A percentile compares a stretch with the other conserved stretches of the same genome.
These are phyloP conservation scores for Polypterus senegalus DNA, from an alignment of 2,113 vertebrate genomes.

Conservation along the genomic window DNA sequence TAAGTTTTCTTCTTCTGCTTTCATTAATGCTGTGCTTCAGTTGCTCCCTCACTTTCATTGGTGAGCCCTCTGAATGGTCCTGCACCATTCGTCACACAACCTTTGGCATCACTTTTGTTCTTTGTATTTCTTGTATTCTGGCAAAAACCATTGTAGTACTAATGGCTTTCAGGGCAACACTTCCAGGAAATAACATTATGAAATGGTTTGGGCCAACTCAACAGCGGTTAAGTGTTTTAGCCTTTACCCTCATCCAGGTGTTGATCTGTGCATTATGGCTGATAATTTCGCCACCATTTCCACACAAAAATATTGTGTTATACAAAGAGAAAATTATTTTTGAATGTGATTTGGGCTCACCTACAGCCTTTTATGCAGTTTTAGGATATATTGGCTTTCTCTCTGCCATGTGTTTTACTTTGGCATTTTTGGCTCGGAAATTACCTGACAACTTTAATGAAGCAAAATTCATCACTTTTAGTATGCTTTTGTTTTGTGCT, in stretches of 20 bases:
- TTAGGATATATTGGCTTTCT: neutral
- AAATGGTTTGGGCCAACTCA: slow-evolving; percentile 5
- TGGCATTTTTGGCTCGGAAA: neutral
- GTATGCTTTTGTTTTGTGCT: slow-evolving; percentile 4
- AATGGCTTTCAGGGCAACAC: slow-evolving; percentile 5
- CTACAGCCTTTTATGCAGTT: neutral
- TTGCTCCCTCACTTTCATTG: slow-evolving; percentile 4
- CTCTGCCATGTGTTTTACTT: neutral
- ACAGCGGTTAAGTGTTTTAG: slow-evolving; percentile 1
- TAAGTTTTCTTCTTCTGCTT: slow-evolving; percentile 1
- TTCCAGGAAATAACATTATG: slow-evolving; percentile 3
- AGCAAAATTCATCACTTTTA: slow-evolving; percentile 6
- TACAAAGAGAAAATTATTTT: neutral
- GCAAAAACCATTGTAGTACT: slow-evolving; percentile 3
- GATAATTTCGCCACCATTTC: slow-evolving; percentile 1
- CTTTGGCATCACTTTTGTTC: slow-evolving; percentile 6
- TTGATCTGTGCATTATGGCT: slow-evolving; percentile 2
- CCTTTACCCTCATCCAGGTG: neutral
- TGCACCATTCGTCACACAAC: slow-evolving; percentile 1
- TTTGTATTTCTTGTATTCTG: slow-evolving; percentile 6
- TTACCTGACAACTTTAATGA: neutral
- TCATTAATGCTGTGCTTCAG: neutral
- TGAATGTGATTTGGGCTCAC: neutral
- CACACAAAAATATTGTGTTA: neutral
- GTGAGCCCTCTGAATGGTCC: slow-evolving; percentile 2